Base-by-base conservation (phyloP, 30 jellyfish, hydroid and myxozoan species). In the Hydractinia echinata region DNA sequence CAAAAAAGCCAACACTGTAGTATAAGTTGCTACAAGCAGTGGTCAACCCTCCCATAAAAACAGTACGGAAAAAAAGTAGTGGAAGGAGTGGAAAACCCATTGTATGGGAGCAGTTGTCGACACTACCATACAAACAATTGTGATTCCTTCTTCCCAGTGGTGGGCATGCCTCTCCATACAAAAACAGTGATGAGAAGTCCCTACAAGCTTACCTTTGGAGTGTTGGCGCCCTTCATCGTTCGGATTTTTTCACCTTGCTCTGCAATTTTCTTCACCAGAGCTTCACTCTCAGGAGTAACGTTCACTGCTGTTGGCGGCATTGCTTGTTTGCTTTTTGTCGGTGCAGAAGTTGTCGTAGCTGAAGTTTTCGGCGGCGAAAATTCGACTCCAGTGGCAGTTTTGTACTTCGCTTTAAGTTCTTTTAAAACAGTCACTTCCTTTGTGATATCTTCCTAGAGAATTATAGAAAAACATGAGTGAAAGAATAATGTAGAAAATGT, bases 201-300 rank as follows among this genome's bases (percentile, higher is more conserved):
- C 44, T 30, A 30, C 2, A 30, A 30, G 2, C 44, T 7, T 81
- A 86, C 98, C 92, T 92, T 87, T 44, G 93, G 66, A 8, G 96
- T 95, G 51, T 87, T 39, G 14, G 86, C 85, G 13, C 93, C 8
- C 66, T 92, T 92, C 67, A 92, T 81, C 4, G 72, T 52, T 19
- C 98, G 78, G 71, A 92, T 90, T 21, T 55, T 79, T 5, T 92
- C 87, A 10, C 98, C 98, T 84, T 92, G 98, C 14, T 83, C 98
- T 10, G 96, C 49, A 18, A 92, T 77, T 49, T 81, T 76, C 68
- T 86, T 76, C 72, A 76, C 50, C 48, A 87, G 72, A 11, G 72
- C 76, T 49, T 81, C 86, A 9, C 89, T 88, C 60, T 81, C 89
- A 4, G 92, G 92, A 2, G 61, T 54, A 7, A 52, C 21, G 14